Conservation (phyloP, 2,888 invertebrate genomes). For the Corbicula japonica region DNA sequence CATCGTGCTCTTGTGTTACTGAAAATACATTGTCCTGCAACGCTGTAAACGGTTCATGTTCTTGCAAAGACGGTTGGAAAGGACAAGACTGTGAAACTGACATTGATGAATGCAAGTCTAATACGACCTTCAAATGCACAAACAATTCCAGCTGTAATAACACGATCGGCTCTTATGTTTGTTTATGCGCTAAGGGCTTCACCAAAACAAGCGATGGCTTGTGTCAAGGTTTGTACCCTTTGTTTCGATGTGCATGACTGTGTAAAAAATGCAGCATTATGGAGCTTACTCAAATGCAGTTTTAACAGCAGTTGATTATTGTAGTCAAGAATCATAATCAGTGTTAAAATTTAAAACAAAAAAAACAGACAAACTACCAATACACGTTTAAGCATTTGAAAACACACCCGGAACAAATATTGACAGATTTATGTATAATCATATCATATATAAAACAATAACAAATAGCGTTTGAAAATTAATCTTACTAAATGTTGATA, state of each 20-base stretch:
- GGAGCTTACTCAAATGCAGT: too few relatives aligned
- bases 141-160: constrained; percentile 30
- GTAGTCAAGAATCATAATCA: too few relatives aligned
- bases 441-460: too few relatives aligned
- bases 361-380: too few relatives aligned
- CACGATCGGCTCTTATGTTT: constrained; percentile 32
- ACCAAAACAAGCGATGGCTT: constrained; percentile 7
- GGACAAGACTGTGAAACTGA: constrained; percentile 8
- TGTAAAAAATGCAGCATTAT: too few relatives aligned
- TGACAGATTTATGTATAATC: too few relatives aligned
- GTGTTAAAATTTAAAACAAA: too few relatives aligned
- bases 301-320: too few relatives aligned
- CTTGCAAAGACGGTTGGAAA: constrained; percentile 16
- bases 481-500: neutral
- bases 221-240: constrained; percentile 20
- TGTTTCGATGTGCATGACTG: too few relatives aligned
- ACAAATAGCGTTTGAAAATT: neutral
- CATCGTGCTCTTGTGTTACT: neutral
- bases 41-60: constrained; percentile 10
- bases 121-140: constrained; percentile 23
- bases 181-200: constrained; percentile 41
- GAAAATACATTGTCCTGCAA: constrained; percentile 12
- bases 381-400: too few relatives aligned
- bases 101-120: constrained; percentile 29
- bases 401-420: too few relatives aligned